These are phyloP conservation scores for Cetonia aurata DNA, from an alignment of 2,888 invertebrate genomes.

Conservation along the genomic window DNA sequence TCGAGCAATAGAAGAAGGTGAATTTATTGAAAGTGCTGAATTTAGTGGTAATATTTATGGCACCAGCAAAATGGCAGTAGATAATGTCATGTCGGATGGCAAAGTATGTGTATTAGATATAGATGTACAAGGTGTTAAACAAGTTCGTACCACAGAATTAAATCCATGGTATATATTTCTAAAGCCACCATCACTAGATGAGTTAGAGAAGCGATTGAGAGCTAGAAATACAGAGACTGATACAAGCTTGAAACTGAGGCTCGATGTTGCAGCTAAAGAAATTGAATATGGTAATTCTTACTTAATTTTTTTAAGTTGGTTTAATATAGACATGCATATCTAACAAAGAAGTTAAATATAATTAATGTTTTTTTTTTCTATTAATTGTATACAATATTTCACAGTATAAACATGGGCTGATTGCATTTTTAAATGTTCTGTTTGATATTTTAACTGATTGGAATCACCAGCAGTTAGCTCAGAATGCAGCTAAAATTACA, in stretches of 20 bases:
- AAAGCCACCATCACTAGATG: constrained; percentile 89
- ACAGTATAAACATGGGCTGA: no score
- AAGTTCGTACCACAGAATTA: constrained; percentile 84
- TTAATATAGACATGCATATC: no score
- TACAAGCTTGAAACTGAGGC: constrained; percentile 82
- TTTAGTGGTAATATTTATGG: constrained; percentile 97
- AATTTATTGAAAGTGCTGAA: constrained; percentile 92
- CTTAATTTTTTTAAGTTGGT: neutral
- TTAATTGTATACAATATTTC: no score
- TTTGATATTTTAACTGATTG: no score
- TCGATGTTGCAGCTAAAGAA: constrained; percentile 84
- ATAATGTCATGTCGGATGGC: constrained; percentile 82
- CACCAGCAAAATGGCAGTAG: constrained; percentile 91
- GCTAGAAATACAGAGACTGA: constrained; percentile 92
- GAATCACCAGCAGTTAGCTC: no score
- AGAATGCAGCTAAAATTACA: no score
- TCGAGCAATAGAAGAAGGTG: constrained; percentile 78
- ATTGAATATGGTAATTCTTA: constrained; percentile 80
- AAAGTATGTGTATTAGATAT: constrained; percentile 66
- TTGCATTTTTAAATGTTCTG: no score
- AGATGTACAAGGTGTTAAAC: constrained; percentile 55
- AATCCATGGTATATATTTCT: constrained; percentile 90
- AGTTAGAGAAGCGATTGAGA: constrained; percentile 80
- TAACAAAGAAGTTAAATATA: no score
- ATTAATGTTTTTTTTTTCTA: no score